phyloP scores from a whole-genome alignment of 2,113 vertebrate genomes.

The Tapirus terrestris region DNA sequence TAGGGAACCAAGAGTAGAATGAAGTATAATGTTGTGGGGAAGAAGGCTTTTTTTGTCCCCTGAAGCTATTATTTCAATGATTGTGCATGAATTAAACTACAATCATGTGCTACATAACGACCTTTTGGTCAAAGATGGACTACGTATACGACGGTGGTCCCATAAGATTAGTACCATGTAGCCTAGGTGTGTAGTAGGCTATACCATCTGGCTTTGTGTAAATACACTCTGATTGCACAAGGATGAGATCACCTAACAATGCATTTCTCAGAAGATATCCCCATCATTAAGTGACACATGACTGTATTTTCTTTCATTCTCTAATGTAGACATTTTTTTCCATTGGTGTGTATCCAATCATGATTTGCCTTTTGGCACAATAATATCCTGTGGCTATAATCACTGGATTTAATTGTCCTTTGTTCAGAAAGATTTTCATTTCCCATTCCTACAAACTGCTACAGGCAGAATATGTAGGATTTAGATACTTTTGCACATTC shows the following conservation, averaged over 20 bases:
- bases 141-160: too few species aligned
- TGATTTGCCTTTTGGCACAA: conserved; percentile 16
- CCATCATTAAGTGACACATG: too few species aligned
- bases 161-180: too few species aligned
- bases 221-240: too few species aligned
- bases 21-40: background rate
- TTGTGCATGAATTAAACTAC: background rate
- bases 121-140: too few species aligned
- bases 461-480: background rate
- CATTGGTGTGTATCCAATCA: background rate
- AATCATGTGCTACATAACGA: too few species aligned
- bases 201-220: too few species aligned
- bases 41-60: background rate
- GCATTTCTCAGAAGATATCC: too few species aligned
- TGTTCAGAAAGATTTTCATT: conserved; percentile 48
- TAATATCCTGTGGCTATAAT: background rate
- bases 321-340: background rate
- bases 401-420: conserved; percentile 42
- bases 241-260: too few species aligned
- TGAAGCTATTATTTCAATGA: conserved; percentile 34
- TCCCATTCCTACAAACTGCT: background rate
- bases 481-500: background rate
- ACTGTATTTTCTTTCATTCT: conserved; percentile 2
- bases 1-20: background rate
- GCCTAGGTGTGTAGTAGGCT: too few species aligned